A percentile compares a stretch with the other conserved stretches of the same genome.
phyloP scores from a whole-genome alignment of 2,113 vertebrate species.

The Peromyscus leucopus region DNA sequence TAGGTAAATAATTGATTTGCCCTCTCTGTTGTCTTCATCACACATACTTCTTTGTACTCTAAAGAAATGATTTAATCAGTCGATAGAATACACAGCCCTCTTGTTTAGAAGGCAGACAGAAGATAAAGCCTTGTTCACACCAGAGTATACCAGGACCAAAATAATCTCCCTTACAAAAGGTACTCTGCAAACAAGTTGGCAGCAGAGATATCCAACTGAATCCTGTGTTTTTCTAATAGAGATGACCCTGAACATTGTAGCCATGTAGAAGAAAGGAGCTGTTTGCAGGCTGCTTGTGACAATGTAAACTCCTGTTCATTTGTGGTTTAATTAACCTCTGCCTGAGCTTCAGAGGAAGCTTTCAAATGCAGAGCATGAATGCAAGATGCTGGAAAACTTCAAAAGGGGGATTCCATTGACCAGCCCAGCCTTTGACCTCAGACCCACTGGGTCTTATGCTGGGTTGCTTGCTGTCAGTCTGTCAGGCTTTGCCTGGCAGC shows the following conservation, averaged over 20 bases:
- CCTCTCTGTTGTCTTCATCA: conserved; percentile 79
- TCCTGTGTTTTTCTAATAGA: conserved; percentile 1
- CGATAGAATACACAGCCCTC: conserved; percentile 49
- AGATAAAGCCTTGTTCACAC: conserved; percentile 71
- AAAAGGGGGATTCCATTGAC: neutral
- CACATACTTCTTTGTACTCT: conserved; percentile 69
- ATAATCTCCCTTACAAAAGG: conserved; percentile 60
- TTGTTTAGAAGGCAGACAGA: conserved; percentile 78
- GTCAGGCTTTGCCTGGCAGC: fast-evolving
- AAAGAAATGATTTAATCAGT: conserved; percentile 82
- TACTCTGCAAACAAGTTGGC: conserved; percentile 46
- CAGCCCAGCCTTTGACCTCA: neutral
- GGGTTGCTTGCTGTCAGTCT: neutral
- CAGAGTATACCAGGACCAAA: conserved; percentile 49
- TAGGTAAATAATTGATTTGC: conserved; percentile 85
- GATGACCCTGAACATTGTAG: conserved; percentile 37
- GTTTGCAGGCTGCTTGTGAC: neutral
- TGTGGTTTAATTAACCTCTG: conserved; percentile 67
- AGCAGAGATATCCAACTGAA: conserved; percentile 52
- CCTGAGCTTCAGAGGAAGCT: neutral
- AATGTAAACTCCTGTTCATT: conserved; percentile 55
- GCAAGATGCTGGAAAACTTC: neutral
- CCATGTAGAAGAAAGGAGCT: neutral
- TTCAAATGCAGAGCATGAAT: neutral
- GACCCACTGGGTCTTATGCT: neutral